Evolutionary conservation across 37 sponge, comb jelly and placozoan species (phyloP), one percentile per base, ranked within the genome.

Genomic region (Bolinopsis microptera): DNA sequence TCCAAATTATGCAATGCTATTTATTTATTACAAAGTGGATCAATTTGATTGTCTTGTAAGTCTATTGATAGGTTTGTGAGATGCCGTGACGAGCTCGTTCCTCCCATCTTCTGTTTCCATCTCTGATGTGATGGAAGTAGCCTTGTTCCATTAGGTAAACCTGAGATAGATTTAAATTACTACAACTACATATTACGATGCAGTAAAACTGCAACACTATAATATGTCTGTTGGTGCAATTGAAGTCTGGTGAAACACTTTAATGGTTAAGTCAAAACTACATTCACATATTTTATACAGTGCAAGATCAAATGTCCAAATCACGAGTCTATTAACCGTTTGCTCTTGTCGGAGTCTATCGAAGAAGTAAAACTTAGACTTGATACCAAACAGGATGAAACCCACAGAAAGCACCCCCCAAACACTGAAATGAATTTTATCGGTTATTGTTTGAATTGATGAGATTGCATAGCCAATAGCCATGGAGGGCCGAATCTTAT

Each of bases 71-170:
- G 61, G 61, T 48, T 13, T 48, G 61, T 48, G 61, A 13, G 61
- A 48, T 48, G 5, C 61, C 61, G 13, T 48, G 61, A 48, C 61
- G 61, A 18, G 5, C 61, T 18, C 61, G 61, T 13, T 48, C 61
- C 61, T 48, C 61, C 61, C 61, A 48, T 13, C 61, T 5, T 13
- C 61, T 48, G 61, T 77, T 77, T 1, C 33, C 80, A 16, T 77
- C 80, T 18, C 80, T 77, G 36, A 77, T 77, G 2, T 77, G 80
- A 27, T 32, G 32, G 37, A 35, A 77, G 35, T 77, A 77, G 1
- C 80, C 80, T 35, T 34, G 34, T 32, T 77, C 80, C 80, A 77
- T 77, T 21, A 77, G 80, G 32, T 77, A 77, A 16, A 77, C 80
- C 80, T 77, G 74, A 22, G 21, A 70, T n/a, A 26, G 2, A 18